Base-by-base conservation (phyloP, 2,113 vertebrate species). In the Nanorana parkeri region DNA sequence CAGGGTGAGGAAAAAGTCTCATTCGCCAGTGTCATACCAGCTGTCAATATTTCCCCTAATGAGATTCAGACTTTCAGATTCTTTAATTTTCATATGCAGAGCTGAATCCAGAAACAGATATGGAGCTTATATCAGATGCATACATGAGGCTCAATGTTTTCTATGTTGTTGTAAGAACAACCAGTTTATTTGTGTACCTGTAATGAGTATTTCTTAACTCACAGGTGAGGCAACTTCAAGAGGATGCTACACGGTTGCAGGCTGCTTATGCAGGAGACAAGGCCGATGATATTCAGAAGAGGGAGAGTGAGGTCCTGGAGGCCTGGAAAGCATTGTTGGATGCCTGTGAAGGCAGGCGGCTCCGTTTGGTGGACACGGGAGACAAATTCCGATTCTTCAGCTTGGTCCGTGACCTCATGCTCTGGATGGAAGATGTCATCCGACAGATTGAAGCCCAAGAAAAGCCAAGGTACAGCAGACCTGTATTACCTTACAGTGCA, bases 341-440 rank as follows among this genome's bases (percentile, higher is more conserved):
- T 15, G 95, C 97, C 65, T 97, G 96, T 0, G 95, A 98, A 36
- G 95, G 92, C 3, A 96, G 97, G 71, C 86, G 97, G 80, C 87
- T 94, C 0, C 91, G 94, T 17, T 92, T 99, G 80, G 93, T 96
- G 4, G 96, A 99, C 85, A 97, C 97, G 0, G 96, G 96, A 1
- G 97, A 99, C 92, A 99, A 99, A 87, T 99, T 99, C 94, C 94
- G 97, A 28, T 99, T 99, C 88, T 97, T 98, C 91, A 98, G 96
- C 93, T 92, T 98, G 95, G 97, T 99, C 58, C 93, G 97, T 0
- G 97, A 99, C 84, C 96, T 99, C 85, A 95, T 97, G 97, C 95
- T 99, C 20, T 99, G 97, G 97, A 99, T 99, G 97, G 97, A 99
- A 26, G 96, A 98, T 0, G 96, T 99, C 56, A 97, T 99, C 88